Base-by-base conservation (phyloP, 2,113 vertebrate genomes). In the Mungos mungo region DNA sequence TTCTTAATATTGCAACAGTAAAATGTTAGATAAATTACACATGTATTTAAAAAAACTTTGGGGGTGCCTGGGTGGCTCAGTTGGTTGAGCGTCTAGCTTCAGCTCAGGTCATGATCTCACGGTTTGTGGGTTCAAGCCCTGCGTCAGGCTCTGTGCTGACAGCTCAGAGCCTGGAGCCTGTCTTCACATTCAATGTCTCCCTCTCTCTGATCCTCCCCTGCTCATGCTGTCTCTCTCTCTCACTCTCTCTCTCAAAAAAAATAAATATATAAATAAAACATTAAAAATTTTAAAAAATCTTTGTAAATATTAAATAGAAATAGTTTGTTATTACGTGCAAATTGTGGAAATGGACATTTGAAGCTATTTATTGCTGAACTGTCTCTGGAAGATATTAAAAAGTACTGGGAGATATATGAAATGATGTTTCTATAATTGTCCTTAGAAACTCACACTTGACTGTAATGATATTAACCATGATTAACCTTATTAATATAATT, bases 291-390 rank as follows among this genome's bases (percentile, higher is more conserved):
- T n/a, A 66, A 82, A 54, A 93, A 86, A 81, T 2, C 5, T 31
- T 84, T 91, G 35, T 63, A 96, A 72, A 85, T 84, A 2, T 92
- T 84, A 92, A 6, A 21, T 65, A 80, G 60, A 94, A 84, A 84
- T 76, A 65, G 10, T 21, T 93, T 93, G n/a, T 47, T 90, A 41
- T 66, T 87, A 85, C 3, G 88, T 66, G 19, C 1, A 92, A 91
- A 69, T 87, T 84, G 5, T 97, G 6, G 9, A n/a, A 80, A 92
- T 3, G 76, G 18, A 2, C 27, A 90, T 41, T 92, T 65, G 18
- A 94, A 87, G 77, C 19, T 76, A 86, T 71, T 76, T 95, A 95
- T 96, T 96, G 38, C 38, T 93, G 8, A 68, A n/a, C 31, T 90
- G 1, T 31, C 66, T 91, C n/a, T 38, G 50, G 52, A 88, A 57